These are phyloP conservation scores for Rhogogaster chlorosoma DNA, from an alignment of 2,888 invertebrate genomes.

Conservation along the genomic window DNA sequence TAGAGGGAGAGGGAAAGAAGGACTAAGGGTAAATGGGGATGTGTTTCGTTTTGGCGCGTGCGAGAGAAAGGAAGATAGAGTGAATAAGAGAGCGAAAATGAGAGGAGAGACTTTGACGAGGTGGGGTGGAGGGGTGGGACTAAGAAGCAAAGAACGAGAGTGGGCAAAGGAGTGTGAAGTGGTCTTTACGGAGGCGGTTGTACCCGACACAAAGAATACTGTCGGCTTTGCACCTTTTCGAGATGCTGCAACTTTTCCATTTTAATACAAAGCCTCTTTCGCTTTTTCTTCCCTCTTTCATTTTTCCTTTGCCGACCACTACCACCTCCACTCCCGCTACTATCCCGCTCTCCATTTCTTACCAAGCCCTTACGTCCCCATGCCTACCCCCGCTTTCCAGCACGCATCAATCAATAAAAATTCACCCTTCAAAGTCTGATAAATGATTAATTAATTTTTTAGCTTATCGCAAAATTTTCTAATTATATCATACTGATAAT, in stretches of 20 bases:
- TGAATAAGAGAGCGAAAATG: conserved; percentile 55
- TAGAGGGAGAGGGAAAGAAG: conserved; percentile 29
- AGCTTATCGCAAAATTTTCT: neutral
- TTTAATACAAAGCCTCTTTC: conserved; percentile 51
- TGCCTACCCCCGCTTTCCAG: neutral
- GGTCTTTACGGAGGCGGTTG: conserved; percentile 71
- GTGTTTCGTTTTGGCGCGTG: conserved; percentile 45
- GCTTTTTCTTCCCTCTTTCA: conserved; percentile 55
- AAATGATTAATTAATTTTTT: neutral
- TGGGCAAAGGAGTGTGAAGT: conserved; percentile 70
- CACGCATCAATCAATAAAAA: neutral
- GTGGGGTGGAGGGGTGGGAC: neutral
- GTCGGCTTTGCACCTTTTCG: conserved; percentile 77
- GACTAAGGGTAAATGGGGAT: conserved; percentile 40
- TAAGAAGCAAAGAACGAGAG: conserved; percentile 46
- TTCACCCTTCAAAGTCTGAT: neutral
- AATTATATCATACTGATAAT: neutral
- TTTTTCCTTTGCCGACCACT: conserved; percentile 51
- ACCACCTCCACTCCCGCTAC: conserved; percentile 52
- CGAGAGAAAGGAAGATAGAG: conserved; percentile 53
- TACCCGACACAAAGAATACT: conserved; percentile 76
- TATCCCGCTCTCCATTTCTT: conserved; percentile 32
- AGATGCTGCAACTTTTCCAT: conserved; percentile 64
- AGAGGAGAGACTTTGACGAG: conserved; percentile 27
- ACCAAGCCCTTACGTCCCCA: conserved; percentile 55